Evolutionary conservation across 2,888 invertebrate genomes (phyloP), one percentile per base, ranked within the genome.

Genomic region (Caenorhabditis sulstoni): DNA sequence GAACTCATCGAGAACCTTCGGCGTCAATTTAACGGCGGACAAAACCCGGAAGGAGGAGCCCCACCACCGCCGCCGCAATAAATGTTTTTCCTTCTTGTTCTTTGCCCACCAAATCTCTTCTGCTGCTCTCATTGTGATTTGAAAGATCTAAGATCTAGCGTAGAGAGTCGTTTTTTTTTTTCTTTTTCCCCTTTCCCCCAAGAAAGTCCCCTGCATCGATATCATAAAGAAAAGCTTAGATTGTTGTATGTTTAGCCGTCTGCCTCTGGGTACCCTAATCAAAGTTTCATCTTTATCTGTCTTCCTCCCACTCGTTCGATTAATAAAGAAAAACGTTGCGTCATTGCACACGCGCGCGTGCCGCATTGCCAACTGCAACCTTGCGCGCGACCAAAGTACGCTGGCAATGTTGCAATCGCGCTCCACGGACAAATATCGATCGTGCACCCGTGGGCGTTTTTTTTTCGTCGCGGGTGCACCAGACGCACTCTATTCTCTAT

Each of bases 1-100:
- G 94, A 94, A 73, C 92, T 96, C 52, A 94, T 95, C 37, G 94
- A 95, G 81, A 93, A 94, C 88, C 91, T 95, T 77, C 92, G 95
- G 70, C 92, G 92, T 55, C 93, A 93, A 90, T 92, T 93, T 70
- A 85, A 58, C n/a, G n/a, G n/a, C n/a, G n/a, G n/a, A n/a, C n/a
- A n/a, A n/a, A n/a, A n/a, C 49, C 49, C 49, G 7, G 64, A 59
- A 3, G 65, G 64, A 55, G 67, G 59, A 49, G 41, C 57, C 9
- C 74, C 65, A 53, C 73, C 73, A 58, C 53, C 74, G 50, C 65
- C 65, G 37, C 73, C 64, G 58, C 73, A 73, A 64, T 73, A 71
- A 64, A 50, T 20, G 22, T 41, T 53, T 41, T 22, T 61, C 22
- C 57, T 35, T 35, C 35, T 1, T 37, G 16, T 49, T 49, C 11